Evolutionary conservation across 2,888 invertebrate genomes (phyloP).

Genomic region (Chirona hameri): DNA sequence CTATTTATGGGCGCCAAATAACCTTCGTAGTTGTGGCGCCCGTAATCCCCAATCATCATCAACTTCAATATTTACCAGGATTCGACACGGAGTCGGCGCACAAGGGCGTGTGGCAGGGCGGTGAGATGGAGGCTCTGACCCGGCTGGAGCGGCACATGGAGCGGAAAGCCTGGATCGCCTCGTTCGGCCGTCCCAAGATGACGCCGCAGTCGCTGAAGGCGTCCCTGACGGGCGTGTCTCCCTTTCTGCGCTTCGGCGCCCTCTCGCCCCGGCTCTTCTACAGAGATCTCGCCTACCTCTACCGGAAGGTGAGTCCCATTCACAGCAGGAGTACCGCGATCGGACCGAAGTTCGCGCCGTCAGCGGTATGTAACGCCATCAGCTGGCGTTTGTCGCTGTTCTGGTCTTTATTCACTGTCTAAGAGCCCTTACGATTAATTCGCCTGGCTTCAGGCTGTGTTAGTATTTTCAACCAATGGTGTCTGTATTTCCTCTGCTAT

Average conservation of each 20-base stretch:
- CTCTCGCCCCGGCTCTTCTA: constrained; percentile 60
- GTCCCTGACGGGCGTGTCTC: constrained; percentile 64
- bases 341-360: no score
- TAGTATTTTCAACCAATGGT: no score
- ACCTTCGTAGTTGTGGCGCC: no score
- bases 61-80: constrained; percentile 45
- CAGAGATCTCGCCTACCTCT: constrained; percentile 53
- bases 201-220: constrained; percentile 68
- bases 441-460: no score
- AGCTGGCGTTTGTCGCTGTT: neutral
- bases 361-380: no score
- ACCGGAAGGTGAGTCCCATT: constrained; percentile 47
- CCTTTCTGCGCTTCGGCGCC: constrained; percentile 66
- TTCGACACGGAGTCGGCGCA: constrained; percentile 53
- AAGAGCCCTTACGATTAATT: no score
- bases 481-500: no score
- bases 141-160: constrained; percentile 60
- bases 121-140: constrained; percentile 66
- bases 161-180: constrained; percentile 84
- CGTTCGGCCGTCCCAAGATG: constrained; percentile 83
- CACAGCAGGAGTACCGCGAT: no score
- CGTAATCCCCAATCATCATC: no score
- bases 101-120: constrained; percentile 61
- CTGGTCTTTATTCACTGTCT: no score
- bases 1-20: no score